Evolutionary conservation across 2,797 vertebrate genomes (phyloP), one percentile per base, ranked within the genome.

Genomic region (Lycodopsis pacificus): DNA sequence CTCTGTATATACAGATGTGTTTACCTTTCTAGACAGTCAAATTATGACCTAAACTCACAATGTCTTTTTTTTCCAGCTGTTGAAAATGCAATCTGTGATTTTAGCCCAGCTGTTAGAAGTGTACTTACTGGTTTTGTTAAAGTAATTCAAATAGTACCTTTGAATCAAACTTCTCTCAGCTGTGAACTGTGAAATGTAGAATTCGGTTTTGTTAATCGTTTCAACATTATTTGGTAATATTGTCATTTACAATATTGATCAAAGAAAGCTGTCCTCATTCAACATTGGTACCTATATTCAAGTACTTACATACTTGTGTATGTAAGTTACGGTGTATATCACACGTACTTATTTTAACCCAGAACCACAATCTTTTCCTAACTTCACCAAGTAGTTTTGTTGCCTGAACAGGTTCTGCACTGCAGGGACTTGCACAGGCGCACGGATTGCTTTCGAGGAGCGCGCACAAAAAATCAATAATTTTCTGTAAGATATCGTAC

Each of bases 51-150:
- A 22, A 68, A 77, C 20, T 17, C 2, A 1, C 27, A 46, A 0
- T 67, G 40, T 49, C 0, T 48, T 53, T 86, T 77, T 66, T 86
- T 77, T 66, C 27, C 61, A 67, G 15, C 48, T 64, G 15, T 67
- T 62, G n/a, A n/a, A 76, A 7, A 11, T 59, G 27, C 25, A 30
- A 38, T 14, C 15, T 25, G 38, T 48, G n/a, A 67, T 65, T 75
- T 63, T n/a, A 58, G 61, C 4, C 4, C 27, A 9, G 59, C 25
- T 22, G 4, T 44, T 49, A 59, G 65, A 66, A 4, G 4, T 36
- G 15, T 25, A 40, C 14, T 42, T 4, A 14, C 1, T 34, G 46
- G 14, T 65, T 42, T 40, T 51, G 19, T 40, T 48, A 9, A 1
- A 46, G 1, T 25, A 40, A 56, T 51, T 25, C 32, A 56, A 51